phyloP scores from a whole-genome alignment of 1,140 invertebrate genomes.

The Cydia pomonella region DNA sequence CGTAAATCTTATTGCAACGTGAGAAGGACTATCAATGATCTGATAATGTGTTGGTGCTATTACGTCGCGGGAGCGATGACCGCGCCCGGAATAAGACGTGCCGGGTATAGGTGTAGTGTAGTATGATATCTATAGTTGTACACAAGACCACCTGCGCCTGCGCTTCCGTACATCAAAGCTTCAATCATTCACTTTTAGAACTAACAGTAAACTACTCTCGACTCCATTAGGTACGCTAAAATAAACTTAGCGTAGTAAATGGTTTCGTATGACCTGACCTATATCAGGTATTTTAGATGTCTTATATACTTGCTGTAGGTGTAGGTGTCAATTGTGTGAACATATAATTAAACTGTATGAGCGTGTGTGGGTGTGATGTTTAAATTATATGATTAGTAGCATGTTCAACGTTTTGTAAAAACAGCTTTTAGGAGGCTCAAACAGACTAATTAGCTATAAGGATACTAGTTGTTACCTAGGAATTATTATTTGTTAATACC shows the following conservation, averaged over 20 bases:
- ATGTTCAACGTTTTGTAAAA: too few relatives aligned
- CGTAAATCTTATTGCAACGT: not conserved
- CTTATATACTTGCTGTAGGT: not conserved
- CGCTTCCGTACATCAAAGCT: slow-evolving; percentile 18
- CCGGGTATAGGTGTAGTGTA: not conserved
- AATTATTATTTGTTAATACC: too few relatives aligned
- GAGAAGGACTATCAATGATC: not conserved
- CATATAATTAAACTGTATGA: too few relatives aligned
- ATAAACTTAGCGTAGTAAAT: not conserved
- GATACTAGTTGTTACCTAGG: too few relatives aligned
- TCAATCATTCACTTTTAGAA: not conserved
- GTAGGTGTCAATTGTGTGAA: too few relatives aligned
- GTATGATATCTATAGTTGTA: not conserved
- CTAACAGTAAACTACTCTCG: not conserved
- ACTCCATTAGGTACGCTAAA: not conserved
- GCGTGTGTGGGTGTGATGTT: too few relatives aligned
- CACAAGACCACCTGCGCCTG: not conserved
- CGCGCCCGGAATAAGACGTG: slow-evolving; percentile 13
- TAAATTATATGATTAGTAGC: too few relatives aligned
- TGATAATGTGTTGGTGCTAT: not conserved
- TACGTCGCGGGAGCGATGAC: slow-evolving; percentile 4
- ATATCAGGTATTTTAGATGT: not conserved
- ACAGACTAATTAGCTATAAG: too few relatives aligned
- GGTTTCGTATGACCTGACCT: not conserved
- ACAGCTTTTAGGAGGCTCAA: too few relatives aligned